Percentiles rank a stretch among this genome's conserved stretches.
phyloP scores from a whole-genome alignment of 2,888 invertebrate genomes.

The Drosophila paranaensis region DNA sequence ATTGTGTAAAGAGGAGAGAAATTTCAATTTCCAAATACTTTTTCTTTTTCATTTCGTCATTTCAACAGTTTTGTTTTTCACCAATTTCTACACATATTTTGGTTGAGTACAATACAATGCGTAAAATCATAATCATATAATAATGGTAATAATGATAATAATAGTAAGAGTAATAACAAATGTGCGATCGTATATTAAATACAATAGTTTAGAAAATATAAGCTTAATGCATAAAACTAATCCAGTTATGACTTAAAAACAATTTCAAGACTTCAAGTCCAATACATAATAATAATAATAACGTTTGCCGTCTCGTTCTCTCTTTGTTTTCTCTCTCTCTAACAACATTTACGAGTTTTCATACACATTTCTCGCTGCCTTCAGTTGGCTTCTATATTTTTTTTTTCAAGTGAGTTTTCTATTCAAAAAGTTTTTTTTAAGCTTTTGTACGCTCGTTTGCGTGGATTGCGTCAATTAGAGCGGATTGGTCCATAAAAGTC shows the following conservation, averaged over 20 bases:
- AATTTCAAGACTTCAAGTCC: constrained; percentile 73
- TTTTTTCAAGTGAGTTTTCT: constrained; percentile 23
- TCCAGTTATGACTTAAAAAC: constrained; percentile 48
- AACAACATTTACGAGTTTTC: constrained; percentile 16
- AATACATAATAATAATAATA: constrained; percentile 70
- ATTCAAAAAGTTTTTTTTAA: constrained; percentile 44
- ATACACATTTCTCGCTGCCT: constrained; percentile 25
- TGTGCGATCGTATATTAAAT: constrained; percentile 51
- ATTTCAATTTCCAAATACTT: constrained; percentile 77
- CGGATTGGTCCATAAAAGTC: constrained; percentile 78
- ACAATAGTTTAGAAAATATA: constrained; percentile 62
- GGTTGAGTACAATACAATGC: constrained; percentile 32
- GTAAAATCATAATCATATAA: not conserved
- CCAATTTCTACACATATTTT: constrained; percentile 67
- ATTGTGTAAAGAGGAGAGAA: constrained; percentile 60
- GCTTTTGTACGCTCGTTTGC: constrained; percentile 74
- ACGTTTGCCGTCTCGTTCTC: constrained; percentile 20
- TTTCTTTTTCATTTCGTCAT: constrained; percentile 37
- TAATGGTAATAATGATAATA: constrained; percentile 7
- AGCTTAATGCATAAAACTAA: constrained; percentile 37
- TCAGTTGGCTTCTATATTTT: constrained; percentile 24
- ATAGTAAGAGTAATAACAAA: constrained; percentile 49
- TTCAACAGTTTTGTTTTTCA: constrained; percentile 46
- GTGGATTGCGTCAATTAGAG: constrained; percentile 79
- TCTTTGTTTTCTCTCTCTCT: not conserved